Conservation (phyloP, 1,140 invertebrate species). For the Branchinecta lindahli region DNA sequence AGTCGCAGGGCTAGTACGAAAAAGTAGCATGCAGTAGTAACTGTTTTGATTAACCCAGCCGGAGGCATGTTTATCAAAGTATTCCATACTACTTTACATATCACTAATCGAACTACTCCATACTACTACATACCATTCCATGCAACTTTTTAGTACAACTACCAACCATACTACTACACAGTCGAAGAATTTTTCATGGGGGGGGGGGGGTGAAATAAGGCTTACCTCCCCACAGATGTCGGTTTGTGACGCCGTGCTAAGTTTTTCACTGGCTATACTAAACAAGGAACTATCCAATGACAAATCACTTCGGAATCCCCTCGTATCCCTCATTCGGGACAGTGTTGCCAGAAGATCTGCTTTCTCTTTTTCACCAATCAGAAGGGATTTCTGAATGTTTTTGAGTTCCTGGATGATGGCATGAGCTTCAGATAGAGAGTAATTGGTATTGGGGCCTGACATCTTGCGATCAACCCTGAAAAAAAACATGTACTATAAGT, state of each 20-base stretch:
- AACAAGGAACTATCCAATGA: conserved; percentile 67
- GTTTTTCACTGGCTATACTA: conserved; percentile 60
- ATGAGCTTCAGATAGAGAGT: conserved; percentile 82
- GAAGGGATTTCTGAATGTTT: conserved; percentile 79
- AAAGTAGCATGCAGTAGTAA: too few species aligned
- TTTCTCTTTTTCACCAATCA: conserved; percentile 78
- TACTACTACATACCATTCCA: too few species aligned
- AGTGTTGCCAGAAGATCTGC: conserved; percentile 83
- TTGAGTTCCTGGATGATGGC: conserved; percentile 80
- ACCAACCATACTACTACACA: too few species aligned
- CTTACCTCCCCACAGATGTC: conserved; percentile 71
- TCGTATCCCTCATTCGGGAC: conserved; percentile 77
- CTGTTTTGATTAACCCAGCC: too few species aligned
- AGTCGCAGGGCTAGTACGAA: too few species aligned
- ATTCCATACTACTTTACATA: too few species aligned
- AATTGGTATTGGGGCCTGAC: conserved; percentile 61
- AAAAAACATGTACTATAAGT: conserved; percentile 22
- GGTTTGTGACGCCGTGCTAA: conserved; percentile 84
- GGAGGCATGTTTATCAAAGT: too few species aligned
- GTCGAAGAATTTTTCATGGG: too few species aligned
- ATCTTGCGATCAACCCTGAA: conserved; percentile 79
- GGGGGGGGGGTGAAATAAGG: too few species aligned
- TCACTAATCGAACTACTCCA: too few species aligned
- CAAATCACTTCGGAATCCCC: conserved; percentile 43
- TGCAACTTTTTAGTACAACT: too few species aligned